A percentile compares a stretch with the other conserved stretches of the same genome.
Evolutionary conservation across 2,113 vertebrate species (phyloP).

Genomic region (Ciconia maguari): DNA sequence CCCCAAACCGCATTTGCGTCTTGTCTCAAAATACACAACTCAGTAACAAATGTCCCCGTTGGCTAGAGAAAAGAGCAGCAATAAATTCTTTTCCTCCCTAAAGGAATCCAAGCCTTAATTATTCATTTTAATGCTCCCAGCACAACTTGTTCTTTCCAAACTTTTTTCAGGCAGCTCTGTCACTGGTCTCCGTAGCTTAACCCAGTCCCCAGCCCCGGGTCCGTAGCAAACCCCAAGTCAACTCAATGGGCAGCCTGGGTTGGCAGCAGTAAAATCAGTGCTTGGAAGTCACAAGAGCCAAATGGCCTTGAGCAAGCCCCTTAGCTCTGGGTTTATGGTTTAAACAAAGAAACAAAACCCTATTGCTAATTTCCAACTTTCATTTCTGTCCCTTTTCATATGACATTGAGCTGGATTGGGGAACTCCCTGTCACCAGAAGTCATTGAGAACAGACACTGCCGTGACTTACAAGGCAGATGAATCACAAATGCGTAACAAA

Average conservation of each 20-base stretch:
- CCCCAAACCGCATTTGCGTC: neutral
- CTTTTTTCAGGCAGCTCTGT: slow-evolving; percentile 32
- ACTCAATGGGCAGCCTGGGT: neutral
- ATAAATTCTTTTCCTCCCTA: slow-evolving; percentile 58
- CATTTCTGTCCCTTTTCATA: neutral
- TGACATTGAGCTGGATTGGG: accelerated
- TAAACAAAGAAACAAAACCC: slow-evolving; percentile 25
- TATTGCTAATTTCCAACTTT: slow-evolving; percentile 1
- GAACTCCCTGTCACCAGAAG: slow-evolving; percentile 24
- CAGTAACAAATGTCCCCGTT: slow-evolving; percentile 52
- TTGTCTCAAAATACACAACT: slow-evolving; percentile 38
- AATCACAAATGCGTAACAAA: neutral
- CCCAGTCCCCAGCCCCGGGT: neutral
- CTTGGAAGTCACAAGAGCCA: neutral
- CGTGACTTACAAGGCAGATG: neutral
- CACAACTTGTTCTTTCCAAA: slow-evolving; percentile 47
- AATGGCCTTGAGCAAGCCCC: neutral
- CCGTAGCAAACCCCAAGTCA: neutral
- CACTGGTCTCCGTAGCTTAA: neutral
- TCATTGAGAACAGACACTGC: neutral
- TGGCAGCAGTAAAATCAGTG: neutral
- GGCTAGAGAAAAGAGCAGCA: slow-evolving; percentile 55
- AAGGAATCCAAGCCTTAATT: slow-evolving; percentile 65
- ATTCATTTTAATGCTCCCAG: slow-evolving; percentile 64
- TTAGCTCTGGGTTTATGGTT: slow-evolving; percentile 1